Base-by-base conservation (phyloP, 2,888 invertebrate genomes). In the Cyclophora punctaria region DNA sequence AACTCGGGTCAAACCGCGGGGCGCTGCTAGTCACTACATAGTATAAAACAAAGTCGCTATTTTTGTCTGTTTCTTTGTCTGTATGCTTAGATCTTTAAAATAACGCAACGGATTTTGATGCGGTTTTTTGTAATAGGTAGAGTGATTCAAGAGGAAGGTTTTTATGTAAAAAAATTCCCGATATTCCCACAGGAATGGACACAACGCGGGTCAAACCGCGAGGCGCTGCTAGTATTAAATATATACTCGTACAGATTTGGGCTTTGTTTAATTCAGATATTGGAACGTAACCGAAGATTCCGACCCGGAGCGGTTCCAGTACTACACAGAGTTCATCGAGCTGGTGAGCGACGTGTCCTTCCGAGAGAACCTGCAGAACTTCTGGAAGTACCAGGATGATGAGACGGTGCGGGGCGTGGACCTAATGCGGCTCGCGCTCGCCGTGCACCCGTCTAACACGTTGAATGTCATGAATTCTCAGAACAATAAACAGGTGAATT, bases 361-460 rank as follows among this genome's bases (percentile, higher is more conserved):
- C 65, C 63, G 89, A 2, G 76, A 78, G 5, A 89, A 89, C 52
- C 58, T 94, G 57, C 90, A 94, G 66, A 89, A 94, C 74, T 94
- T 94, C 67, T 91, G 94, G 76, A 92, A 92, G 74, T 91, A 91
- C 52, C 94, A 94, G 75, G 80, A 80, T 3, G 90, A 91, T 42
- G 89, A 90, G 3, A 89, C 90, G 0, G 90, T 92, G 57, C 86
- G 83, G 34, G 74, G 68, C 0, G 62, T 86, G 0, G 91, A 92
- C 47, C 89, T 93, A 37, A 75, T 90, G 50, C 90, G 92, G 61
- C 87, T 93, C 66, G 88, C 93, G 7, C 73, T 92, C 46, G 90
- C 67, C 5, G 83, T 87, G 0, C 83, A 85, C 44, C 86, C 86
- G 0, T 65, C 67, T 0, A 66, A 71, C n/a, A 57, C 67, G 1